These are phyloP conservation scores for Ernsta delagoae DNA, from an alignment of 2,888 invertebrate species.

Conservation along the genomic window DNA sequence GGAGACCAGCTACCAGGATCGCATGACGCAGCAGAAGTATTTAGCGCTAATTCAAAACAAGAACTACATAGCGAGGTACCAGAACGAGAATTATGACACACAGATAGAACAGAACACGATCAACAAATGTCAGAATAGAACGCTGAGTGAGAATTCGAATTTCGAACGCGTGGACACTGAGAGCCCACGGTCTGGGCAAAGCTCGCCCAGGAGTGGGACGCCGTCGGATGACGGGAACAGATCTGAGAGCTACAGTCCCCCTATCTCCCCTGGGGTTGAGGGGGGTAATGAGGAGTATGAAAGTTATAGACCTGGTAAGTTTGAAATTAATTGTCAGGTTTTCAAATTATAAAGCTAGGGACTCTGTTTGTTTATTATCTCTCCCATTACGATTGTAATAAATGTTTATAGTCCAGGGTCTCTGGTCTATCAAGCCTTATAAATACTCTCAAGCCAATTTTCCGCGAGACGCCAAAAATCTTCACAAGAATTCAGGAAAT, in stretches of 20 bases:
- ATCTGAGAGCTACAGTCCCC: conserved; percentile 91
- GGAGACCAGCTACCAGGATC: conserved; percentile 63
- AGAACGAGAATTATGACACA: conserved; percentile 72
- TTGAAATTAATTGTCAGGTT: no score
- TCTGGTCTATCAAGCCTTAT: no score
- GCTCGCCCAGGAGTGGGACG: conserved; percentile 68
- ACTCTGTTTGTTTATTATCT: no score
- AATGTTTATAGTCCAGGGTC: no score
- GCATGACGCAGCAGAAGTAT: conserved; percentile 71
- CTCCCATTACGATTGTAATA: no score
- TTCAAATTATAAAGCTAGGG: no score
- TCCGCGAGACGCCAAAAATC: no score
- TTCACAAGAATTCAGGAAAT: no score
- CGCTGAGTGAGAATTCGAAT: conserved; percentile 42
- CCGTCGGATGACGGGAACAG: conserved; percentile 85
- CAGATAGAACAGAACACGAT: conserved; percentile 79
- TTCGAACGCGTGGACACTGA: conserved; percentile 51
- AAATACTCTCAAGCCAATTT: no score
- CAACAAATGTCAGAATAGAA: conserved; percentile 59
- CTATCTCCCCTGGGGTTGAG: conserved; percentile 94
- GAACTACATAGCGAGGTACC: conserved; percentile 69
- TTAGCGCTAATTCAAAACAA: conserved; percentile 71
- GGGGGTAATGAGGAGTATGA: conserved; percentile 83
- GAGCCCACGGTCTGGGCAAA: conserved; percentile 65
- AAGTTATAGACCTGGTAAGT: conserved; percentile 75